A percentile compares a stretch with the other conserved stretches of the same genome.
Evolutionary conservation across 1,140 invertebrate species (phyloP).

Genomic region (Contarinia nasturtii): DNA sequence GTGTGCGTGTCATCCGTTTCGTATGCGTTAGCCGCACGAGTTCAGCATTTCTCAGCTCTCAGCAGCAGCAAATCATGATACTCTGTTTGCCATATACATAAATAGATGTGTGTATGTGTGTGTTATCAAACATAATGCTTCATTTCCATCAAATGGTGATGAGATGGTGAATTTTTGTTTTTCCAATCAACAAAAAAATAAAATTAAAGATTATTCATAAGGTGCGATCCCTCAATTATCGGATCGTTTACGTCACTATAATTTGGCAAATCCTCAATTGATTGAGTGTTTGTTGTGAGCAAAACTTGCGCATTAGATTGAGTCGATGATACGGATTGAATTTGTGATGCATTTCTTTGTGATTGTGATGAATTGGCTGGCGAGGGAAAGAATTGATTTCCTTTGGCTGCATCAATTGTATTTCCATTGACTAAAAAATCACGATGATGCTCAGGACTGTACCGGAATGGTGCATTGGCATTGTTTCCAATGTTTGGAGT

Average conservation of each 20-base stretch:
- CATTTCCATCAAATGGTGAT: too few species aligned
- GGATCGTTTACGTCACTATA: background rate
- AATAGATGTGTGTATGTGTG: too few species aligned
- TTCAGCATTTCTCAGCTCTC: too few species aligned
- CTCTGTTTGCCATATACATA: too few species aligned
- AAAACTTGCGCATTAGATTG: too few species aligned
- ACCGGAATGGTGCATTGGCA: conserved; percentile 32
- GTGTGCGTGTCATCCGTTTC: too few species aligned
- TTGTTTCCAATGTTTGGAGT: conserved; percentile 30
- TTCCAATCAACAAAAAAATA: too few species aligned
- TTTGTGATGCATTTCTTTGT: background rate
- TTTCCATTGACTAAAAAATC: conserved; percentile 39
- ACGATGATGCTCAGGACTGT: conserved; percentile 28
- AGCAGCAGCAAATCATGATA: too few species aligned
- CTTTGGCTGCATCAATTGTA: conserved; percentile 20
- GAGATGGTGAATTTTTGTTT: too few species aligned
- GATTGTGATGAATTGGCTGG: background rate
- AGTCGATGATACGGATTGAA: background rate
- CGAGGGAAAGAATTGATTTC: background rate
- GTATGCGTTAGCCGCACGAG: too few species aligned
- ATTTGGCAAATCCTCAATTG: background rate
- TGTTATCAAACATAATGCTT: too few species aligned
- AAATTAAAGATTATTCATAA: background rate
- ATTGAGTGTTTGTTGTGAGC: too few species aligned
- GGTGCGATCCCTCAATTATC: background rate